phyloP scores from a whole-genome alignment of 2,797 vertebrate genomes.

The Zenarchopterus dispar region DNA sequence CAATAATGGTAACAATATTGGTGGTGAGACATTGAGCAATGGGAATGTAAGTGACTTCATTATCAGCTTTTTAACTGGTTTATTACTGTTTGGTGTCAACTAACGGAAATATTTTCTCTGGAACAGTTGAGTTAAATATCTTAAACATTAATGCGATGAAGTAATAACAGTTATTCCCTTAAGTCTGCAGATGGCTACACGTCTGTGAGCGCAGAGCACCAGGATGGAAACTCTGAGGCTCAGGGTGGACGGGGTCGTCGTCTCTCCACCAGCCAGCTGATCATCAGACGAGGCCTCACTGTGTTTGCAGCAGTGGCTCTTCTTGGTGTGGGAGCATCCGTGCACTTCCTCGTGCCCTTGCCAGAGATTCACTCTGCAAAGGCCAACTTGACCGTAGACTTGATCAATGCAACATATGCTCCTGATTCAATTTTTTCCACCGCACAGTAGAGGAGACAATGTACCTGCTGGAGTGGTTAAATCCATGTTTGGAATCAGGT shows the following conservation, averaged over 20 bases:
- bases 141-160: neutral
- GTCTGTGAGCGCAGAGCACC: constrained; percentile 38
- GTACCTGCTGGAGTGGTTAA: neutral
- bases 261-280: constrained; percentile 70
- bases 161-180: neutral
- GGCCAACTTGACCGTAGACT: constrained; percentile 48
- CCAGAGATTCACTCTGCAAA: constrained; percentile 33
- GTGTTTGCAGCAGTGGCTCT: constrained; percentile 65
- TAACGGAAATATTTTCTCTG: neutral
- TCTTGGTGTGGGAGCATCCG: constrained; percentile 75
- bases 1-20: neutral
- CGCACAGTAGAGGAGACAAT: neutral
- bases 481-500: neutral
- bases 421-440: constrained; percentile 26
- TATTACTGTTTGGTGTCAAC: neutral
- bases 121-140: neutral
- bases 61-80: neutral
- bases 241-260: neutral
- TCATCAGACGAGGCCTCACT: constrained; percentile 75
- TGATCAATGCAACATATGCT: constrained; percentile 46
- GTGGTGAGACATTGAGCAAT: constrained; percentile 8
- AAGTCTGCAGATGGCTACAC: constrained; percentile 53
- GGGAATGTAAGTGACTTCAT: constrained; percentile 29
- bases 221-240: constrained; percentile 8
- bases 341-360: constrained; percentile 75